These are phyloP conservation scores for Sylvia atricapilla DNA, from an alignment of 2,113 vertebrate species.

Conservation along the genomic window DNA sequence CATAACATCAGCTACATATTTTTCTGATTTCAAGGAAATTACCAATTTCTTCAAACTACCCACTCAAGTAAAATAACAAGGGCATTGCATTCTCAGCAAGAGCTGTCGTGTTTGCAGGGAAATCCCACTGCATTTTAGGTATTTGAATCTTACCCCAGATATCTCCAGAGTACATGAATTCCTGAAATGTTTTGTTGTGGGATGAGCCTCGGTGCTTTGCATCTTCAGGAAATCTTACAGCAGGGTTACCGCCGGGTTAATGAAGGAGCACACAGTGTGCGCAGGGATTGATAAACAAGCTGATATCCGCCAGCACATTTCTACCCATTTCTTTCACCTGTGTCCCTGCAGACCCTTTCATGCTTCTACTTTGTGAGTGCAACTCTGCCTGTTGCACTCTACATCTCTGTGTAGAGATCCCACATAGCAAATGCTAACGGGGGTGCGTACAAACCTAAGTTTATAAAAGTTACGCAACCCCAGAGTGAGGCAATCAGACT, in stretches of 20 bases:
- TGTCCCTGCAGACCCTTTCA: background rate
- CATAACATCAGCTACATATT: background rate
- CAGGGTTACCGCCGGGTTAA: background rate
- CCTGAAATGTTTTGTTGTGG: background rate
- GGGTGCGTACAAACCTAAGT: background rate
- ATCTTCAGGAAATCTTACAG: constrained; percentile 7
- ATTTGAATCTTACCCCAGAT: background rate
- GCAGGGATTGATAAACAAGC: background rate
- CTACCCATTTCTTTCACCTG: background rate
- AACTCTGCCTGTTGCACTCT: too few relatives aligned
- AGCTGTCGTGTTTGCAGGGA: background rate
- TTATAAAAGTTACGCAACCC: background rate
- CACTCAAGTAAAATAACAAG: background rate
- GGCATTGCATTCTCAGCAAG: background rate
- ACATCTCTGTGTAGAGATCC: background rate
- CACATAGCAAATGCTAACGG: rapidly evolving
- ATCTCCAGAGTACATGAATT: background rate
- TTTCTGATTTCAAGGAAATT: background rate
- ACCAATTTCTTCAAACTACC: background rate
- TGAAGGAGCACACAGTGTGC: background rate
- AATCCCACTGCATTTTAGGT: background rate
- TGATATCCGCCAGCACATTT: background rate
- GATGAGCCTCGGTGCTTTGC: background rate
- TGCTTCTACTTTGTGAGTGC: background rate
- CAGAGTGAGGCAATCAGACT: background rate